phyloP scores from a whole-genome alignment of 2,113 vertebrate genomes.

The Trichomycterus rosablanca region DNA sequence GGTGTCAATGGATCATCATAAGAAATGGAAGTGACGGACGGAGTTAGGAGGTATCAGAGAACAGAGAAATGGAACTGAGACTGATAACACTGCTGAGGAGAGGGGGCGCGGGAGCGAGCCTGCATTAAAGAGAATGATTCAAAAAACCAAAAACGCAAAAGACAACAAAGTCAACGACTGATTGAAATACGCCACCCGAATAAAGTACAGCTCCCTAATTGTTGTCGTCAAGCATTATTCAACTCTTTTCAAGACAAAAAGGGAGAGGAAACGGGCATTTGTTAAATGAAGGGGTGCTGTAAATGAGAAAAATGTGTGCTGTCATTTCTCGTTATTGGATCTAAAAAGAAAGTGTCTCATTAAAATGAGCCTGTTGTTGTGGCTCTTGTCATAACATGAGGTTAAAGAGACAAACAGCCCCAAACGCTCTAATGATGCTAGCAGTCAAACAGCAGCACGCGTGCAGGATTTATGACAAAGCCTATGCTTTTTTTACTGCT shows the following conservation, averaged over 20 bases:
- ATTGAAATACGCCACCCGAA: constrained; percentile 16
- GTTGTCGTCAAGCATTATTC: constrained; percentile 22
- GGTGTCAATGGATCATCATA: constrained; percentile 72
- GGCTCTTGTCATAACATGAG: constrained; percentile 46
- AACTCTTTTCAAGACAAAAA: constrained; percentile 6
- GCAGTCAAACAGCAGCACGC: constrained; percentile 19
- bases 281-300: constrained; percentile 37
- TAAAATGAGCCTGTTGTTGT: constrained; percentile 39
- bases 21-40: constrained; percentile 72
- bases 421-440: constrained; percentile 37
- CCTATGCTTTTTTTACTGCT: constrained; percentile 3
- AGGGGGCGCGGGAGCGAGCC: background rate
- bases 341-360: constrained; percentile 46
- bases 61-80: constrained; percentile 64
- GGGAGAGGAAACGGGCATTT: constrained; percentile 24
- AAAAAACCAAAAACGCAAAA: constrained; percentile 50
- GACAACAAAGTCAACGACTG: constrained; percentile 28
- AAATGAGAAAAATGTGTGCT: constrained; percentile 27
- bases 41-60: constrained; percentile 70
- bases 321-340: constrained; percentile 38
- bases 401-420: constrained; percentile 42
- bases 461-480: constrained; percentile 20
- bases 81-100: constrained; percentile 64
- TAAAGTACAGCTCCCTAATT: constrained; percentile 33
- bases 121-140: constrained; percentile 7